Percentiles rank a stretch among this genome's conserved stretches.
phyloP scores from a whole-genome alignment of 2,113 vertebrate genomes.

The Tauraco erythrolophus region DNA sequence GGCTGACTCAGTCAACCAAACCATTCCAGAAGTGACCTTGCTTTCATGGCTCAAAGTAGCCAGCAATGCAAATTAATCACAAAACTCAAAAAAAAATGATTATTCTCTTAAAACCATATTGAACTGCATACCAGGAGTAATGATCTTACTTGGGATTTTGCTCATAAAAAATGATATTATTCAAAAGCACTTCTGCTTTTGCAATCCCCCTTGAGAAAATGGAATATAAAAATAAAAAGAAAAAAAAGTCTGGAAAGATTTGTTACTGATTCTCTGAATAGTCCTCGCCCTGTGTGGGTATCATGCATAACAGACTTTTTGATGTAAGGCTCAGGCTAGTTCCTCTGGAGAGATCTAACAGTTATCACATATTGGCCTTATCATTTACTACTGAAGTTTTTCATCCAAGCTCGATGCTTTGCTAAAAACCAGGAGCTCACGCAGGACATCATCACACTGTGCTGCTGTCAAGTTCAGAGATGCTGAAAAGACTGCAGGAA shows the following conservation, averaged over 20 bases:
- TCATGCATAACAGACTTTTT: background rate
- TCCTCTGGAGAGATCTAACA: background rate
- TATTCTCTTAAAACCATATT: background rate
- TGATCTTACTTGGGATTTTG: background rate
- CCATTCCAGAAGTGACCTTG: background rate
- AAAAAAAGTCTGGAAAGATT: background rate
- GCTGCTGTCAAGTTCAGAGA: background rate
- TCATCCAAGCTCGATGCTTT: background rate
- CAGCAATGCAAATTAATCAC: background rate
- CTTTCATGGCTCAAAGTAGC: background rate
- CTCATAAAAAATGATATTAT: background rate
- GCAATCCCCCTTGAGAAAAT: background rate
- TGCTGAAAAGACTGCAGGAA: background rate
- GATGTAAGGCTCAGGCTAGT: background rate
- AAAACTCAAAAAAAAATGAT: background rate
- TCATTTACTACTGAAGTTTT: background rate
- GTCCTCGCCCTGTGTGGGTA: background rate
- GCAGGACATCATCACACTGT: background rate
- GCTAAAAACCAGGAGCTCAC: background rate
- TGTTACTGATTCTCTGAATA: background rate
- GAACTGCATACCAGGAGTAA: background rate
- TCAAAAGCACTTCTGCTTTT: background rate
- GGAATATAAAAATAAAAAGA: background rate
- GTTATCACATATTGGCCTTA: background rate
- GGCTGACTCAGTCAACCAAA: background rate